phyloP scores from a whole-genome alignment of 2,888 invertebrate genomes.

The Chromoteleia sp. region DNA sequence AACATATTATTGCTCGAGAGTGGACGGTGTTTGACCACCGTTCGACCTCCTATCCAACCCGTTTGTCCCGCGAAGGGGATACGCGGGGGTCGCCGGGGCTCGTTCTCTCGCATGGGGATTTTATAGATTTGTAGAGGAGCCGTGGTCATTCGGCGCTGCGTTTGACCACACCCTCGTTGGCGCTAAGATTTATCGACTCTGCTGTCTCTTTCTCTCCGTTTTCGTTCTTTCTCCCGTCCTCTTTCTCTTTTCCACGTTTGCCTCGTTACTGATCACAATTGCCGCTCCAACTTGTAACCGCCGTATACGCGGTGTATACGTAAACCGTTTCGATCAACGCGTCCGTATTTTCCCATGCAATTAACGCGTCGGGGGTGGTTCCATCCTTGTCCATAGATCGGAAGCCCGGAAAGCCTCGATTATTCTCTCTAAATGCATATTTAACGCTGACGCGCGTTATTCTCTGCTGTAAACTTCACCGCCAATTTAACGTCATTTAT shows the following conservation, averaged over 20 bases:
- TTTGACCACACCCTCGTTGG: conserved; percentile 84
- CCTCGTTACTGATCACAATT: conserved; percentile 81
- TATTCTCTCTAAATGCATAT: conserved; percentile 58
- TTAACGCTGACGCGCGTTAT: conserved; percentile 41
- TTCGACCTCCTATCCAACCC: conserved; percentile 72
- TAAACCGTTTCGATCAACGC: conserved; percentile 64
- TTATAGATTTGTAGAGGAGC: conserved; percentile 81
- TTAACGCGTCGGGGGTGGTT: conserved; percentile 63
- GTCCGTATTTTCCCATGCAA: conserved; percentile 66
- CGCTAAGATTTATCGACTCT: conserved; percentile 81
- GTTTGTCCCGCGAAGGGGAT: conserved; percentile 73
- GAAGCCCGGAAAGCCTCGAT: conserved; percentile 48
- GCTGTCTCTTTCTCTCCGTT: conserved; percentile 69
- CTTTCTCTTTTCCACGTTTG: conserved; percentile 62
- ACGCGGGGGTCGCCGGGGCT: conserved; percentile 28
- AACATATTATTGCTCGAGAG: conserved; percentile 79
- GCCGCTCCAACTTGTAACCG: conserved; percentile 80
- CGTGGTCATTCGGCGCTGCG: conserved; percentile 78
- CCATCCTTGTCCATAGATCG: conserved; percentile 35
- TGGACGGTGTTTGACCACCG: conserved; percentile 78
- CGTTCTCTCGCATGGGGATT: conserved; percentile 70
- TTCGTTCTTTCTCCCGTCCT: conserved; percentile 43
- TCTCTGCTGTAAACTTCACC: conserved; percentile 28
- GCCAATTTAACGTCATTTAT: conserved; percentile 29
- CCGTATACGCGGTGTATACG: conserved; percentile 69